These are phyloP conservation scores for Archivesica marissinica DNA, from an alignment of 1,140 invertebrate genomes.

Conservation along the genomic window DNA sequence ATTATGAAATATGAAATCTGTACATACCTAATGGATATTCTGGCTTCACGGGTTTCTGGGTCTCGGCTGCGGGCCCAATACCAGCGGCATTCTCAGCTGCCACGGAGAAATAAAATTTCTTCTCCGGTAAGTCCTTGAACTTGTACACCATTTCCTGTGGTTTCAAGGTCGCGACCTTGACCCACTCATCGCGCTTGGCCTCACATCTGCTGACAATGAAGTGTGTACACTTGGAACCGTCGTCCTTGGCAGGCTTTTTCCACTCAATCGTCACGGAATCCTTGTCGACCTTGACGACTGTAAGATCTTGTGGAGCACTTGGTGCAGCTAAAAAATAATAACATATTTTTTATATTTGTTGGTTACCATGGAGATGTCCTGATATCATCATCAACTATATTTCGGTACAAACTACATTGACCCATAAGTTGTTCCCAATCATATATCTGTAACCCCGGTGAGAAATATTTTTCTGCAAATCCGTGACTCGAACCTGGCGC, in stretches of 20 bases:
- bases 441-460: too few species aligned
- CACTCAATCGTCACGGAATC: slow-evolving; percentile 97
- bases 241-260: slow-evolving; percentile 95
- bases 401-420: too few species aligned
- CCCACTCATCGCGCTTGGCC: slow-evolving; percentile 67
- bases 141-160: slow-evolving; percentile 86
- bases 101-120: slow-evolving; percentile 97
- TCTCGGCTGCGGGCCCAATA: slow-evolving; percentile 93
- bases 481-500: too few species aligned
- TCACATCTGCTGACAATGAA: slow-evolving; percentile 82
- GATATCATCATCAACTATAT: not conserved
- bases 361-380: not conserved
- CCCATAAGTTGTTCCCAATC: too few species aligned
- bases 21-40: slow-evolving; percentile 89
- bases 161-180: slow-evolving; percentile 72
- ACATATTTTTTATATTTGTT: too few species aligned
- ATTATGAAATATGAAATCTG: too few species aligned
- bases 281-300: slow-evolving; percentile 95
- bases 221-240: slow-evolving; percentile 92
- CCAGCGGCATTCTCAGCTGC: slow-evolving; percentile 99
- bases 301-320: slow-evolving; percentile 95
- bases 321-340: slow-evolving; percentile 91
- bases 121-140: slow-evolving; percentile 94
- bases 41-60: slow-evolving; percentile 92
- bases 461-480: too few species aligned